A percentile compares a stretch with the other conserved stretches of the same genome.
Evolutionary conservation across 2,888 invertebrate genomes (phyloP).

Genomic region (Rhingia rostrata): DNA sequence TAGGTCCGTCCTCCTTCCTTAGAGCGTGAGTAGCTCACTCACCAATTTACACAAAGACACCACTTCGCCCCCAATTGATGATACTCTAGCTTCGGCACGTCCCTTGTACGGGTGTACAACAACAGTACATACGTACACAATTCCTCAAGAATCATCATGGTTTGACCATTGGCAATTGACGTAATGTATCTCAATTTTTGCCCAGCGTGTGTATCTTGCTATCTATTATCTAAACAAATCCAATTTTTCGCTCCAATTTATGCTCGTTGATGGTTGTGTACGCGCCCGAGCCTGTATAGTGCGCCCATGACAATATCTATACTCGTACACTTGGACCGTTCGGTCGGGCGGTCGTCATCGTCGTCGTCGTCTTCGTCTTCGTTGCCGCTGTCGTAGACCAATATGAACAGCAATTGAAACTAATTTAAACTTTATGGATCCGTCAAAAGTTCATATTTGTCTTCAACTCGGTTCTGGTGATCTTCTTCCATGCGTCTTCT

Average conservation of each 20-base stretch:
- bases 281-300: slow-evolving; percentile 8
- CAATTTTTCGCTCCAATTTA: slow-evolving; percentile 73
- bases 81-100: slow-evolving; percentile 19
- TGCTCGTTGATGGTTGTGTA: slow-evolving; percentile 60
- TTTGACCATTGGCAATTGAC: slow-evolving; percentile 72
- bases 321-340: slow-evolving; percentile 25
- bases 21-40: slow-evolving; percentile 41
- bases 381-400: slow-evolving; percentile 42
- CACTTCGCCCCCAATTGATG: slow-evolving; percentile 66
- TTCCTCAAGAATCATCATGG: slow-evolving; percentile 60
- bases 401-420: slow-evolving; percentile 72
- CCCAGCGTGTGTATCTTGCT: slow-evolving; percentile 50
- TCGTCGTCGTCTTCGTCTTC: slow-evolving; percentile 17
- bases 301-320: slow-evolving; percentile 57
- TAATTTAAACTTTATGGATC: slow-evolving; percentile 73
- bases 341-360: slow-evolving; percentile 33
- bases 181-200: slow-evolving; percentile 70
- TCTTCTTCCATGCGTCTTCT: slow-evolving; percentile 11
- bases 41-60: slow-evolving; percentile 62
- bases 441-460: slow-evolving; percentile 72
- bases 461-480: slow-evolving; percentile 51
- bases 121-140: slow-evolving; percentile 12
- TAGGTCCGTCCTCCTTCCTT: slow-evolving; percentile 16
- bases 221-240: slow-evolving; percentile 72
- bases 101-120: slow-evolving; percentile 42